Conservation (phyloP, 2,888 invertebrate genomes). For the Syritta pipiens region DNA sequence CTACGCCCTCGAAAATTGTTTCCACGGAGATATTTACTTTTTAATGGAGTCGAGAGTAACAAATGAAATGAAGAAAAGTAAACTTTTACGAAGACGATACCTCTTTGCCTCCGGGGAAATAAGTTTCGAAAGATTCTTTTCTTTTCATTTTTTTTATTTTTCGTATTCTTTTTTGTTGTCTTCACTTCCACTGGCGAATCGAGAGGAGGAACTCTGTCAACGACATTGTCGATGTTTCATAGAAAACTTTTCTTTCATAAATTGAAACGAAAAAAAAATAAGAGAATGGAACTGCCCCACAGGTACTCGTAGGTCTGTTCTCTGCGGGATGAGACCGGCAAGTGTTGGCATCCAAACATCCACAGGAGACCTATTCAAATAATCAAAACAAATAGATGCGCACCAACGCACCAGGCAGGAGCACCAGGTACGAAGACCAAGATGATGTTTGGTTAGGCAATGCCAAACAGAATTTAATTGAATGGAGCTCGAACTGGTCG, state of each 20-base stretch:
- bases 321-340: not conserved
- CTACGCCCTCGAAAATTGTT: too few relatives aligned
- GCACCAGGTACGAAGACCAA: not conserved
- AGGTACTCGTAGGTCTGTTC: too few relatives aligned
- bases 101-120: too few relatives aligned
- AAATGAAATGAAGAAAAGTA: not conserved
- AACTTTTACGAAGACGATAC: conserved; percentile 1
- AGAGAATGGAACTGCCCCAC: too few relatives aligned
- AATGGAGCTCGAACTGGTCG: not conserved
- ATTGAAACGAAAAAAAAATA: not conserved
- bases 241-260: not conserved
- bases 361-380: conserved; percentile 7
- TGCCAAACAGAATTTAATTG: conserved; percentile 25
- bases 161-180: too few relatives aligned
- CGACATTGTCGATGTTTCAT: too few relatives aligned
- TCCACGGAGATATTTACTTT: conserved; percentile 6
- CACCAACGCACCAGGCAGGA: not conserved
- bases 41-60: not conserved
- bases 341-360: conserved; percentile 6
- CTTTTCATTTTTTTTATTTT: too few relatives aligned
- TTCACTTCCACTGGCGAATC: too few relatives aligned
- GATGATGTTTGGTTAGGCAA: conserved; percentile 18
- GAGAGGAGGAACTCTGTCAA: too few relatives aligned
- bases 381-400: not conserved
- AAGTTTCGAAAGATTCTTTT: too few relatives aligned